phyloP scores from a whole-genome alignment of 2,888 invertebrate species.

The Lycaena phlaeas region DNA sequence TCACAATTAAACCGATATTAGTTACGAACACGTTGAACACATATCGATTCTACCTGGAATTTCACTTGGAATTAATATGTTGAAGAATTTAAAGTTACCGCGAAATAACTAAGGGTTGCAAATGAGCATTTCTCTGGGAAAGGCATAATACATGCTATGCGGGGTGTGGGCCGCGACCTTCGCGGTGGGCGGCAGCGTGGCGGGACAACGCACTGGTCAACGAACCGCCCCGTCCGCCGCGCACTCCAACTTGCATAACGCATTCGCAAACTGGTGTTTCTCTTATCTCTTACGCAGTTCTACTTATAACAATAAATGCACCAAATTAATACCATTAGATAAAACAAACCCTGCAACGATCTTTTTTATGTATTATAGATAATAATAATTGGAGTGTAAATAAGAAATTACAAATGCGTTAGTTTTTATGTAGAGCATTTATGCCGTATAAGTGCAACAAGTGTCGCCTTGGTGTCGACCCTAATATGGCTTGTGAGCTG shows the following conservation, averaged over 20 bases:
- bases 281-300: constrained; percentile 49
- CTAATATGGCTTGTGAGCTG: constrained; percentile 60
- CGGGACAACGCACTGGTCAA: constrained; percentile 69
- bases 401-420: constrained; percentile 42
- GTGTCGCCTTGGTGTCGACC: constrained; percentile 66
- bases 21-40: constrained; percentile 63
- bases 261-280: constrained; percentile 36
- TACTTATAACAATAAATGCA: no score
- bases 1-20: constrained; percentile 50
- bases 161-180: constrained; percentile 62
- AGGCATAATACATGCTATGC: constrained; percentile 22
- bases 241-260: constrained; percentile 56
- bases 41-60: constrained; percentile 66
- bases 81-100: constrained; percentile 25
- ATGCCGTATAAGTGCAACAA: constrained; percentile 71
- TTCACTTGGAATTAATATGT: constrained; percentile 34
- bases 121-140: constrained; percentile 4
- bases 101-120: not conserved
- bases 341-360: no score
- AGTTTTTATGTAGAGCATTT: constrained; percentile 57
- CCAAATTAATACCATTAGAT: not conserved
- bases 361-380: not conserved
- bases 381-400: constrained; percentile 27
- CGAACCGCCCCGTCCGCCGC: constrained; percentile 59
- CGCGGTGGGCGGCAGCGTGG: constrained; percentile 58